These are phyloP conservation scores for Nymphalis polychloros DNA, from an alignment of 2,888 invertebrate genomes.

Conservation along the genomic window DNA sequence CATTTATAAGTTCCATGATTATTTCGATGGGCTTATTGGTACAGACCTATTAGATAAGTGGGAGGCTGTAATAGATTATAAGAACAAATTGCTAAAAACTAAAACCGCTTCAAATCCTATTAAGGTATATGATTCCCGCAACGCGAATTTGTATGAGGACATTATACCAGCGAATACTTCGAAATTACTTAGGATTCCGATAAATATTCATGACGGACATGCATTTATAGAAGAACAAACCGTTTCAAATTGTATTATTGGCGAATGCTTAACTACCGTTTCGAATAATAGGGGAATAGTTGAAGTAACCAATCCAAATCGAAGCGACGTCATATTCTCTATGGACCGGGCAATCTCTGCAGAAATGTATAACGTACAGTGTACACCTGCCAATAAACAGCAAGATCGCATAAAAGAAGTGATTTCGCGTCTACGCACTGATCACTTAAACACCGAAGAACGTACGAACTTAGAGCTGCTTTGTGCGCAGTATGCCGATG, in stretches of 20 bases:
- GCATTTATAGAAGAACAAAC: constrained; percentile 30
- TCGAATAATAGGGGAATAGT: too few species aligned
- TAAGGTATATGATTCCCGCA: too few species aligned
- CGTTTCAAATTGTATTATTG: constrained; percentile 9
- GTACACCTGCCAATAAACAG: constrained; percentile 19
- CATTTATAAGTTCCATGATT: too few species aligned
- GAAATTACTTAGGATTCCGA: constrained; percentile 30
- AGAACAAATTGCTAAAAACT: too few species aligned
- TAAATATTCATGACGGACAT: constrained; percentile 32
- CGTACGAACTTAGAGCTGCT: constrained; percentile 31
- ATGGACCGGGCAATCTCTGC: constrained; percentile 35
- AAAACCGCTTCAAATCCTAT: too few species aligned
- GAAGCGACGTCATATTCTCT: too few species aligned
- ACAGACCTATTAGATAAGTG: too few species aligned
- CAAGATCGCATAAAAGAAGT: constrained; percentile 30
- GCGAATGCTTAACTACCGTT: too few species aligned
- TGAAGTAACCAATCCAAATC: too few species aligned
- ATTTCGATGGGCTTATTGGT: too few species aligned
- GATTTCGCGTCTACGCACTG: constrained; percentile 42
- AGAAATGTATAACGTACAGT: constrained; percentile 39
- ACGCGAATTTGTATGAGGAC: constrained; percentile 5
- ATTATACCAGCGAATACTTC: constrained; percentile 34
- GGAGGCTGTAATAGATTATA: too few species aligned
- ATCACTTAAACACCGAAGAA: constrained; percentile 46
- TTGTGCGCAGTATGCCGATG: too few species aligned